A percentile compares a stretch with the other conserved stretches of the same genome.
Conservation (phyloP, 2,797 vertebrate species). For the Intellagama lesueurii region DNA sequence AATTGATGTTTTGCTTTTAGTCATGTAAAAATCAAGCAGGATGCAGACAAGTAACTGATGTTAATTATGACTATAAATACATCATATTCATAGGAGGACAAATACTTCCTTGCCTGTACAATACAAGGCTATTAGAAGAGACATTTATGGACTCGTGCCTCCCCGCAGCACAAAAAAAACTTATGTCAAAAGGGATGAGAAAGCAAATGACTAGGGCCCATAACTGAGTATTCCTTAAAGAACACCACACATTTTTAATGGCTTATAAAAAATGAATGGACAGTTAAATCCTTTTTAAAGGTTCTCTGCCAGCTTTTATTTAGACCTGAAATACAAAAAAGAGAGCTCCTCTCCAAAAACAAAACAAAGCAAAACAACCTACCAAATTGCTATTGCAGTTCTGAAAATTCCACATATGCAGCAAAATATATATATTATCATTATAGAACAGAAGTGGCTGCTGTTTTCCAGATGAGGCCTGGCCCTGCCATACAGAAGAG, state of each 20-base stretch:
- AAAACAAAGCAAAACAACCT: too few species aligned
- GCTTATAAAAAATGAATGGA: background rate
- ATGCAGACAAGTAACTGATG: background rate
- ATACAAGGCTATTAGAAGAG: background rate
- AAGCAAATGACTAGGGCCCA: background rate
- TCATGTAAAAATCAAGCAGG: background rate
- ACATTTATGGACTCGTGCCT: too few species aligned
- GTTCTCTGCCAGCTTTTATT: background rate
- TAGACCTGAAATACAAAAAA: background rate
- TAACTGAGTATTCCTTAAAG: background rate
- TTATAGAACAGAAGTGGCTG: background rate
- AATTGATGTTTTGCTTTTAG: background rate
- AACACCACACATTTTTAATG: background rate
- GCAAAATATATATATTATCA: background rate
- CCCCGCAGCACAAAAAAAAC: too few species aligned
- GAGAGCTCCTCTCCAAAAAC: background rate
- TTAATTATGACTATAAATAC: background rate
- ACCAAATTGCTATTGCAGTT: too few species aligned
- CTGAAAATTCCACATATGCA: fast-evolving
- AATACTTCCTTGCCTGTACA: background rate
- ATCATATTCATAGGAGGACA: background rate
- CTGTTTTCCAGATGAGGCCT: background rate
- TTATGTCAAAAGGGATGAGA: background rate
- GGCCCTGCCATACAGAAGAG: background rate
- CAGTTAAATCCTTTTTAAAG: background rate